Base-by-base conservation (phyloP, 2,888 invertebrate species). In the Xanthorhoe designata region DNA sequence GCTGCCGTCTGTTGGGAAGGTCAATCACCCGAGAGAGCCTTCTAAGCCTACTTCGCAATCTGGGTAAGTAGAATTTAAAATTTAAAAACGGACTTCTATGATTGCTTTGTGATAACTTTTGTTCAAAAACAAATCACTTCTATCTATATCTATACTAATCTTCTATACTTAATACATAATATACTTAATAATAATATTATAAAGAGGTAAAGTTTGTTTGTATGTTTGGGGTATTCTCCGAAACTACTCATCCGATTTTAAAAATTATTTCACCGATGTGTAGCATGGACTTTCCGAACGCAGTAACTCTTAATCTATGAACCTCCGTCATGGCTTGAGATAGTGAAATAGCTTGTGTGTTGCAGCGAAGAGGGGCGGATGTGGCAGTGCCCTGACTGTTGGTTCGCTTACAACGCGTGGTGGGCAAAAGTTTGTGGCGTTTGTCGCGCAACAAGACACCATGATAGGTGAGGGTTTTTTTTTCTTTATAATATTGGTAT, bases 371-470 rank as follows among this genome's bases (percentile, higher is more conserved):
- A 89, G 64, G 86, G 83, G 10, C 90, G 97, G 75, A 96, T 97
- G 95, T 98, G 98, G 98, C 97, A 97, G 72, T 98, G 98, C 90
- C 94, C 95, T 66, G 96, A 97, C 87, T 98, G 98, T 89, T 97
- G 97, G 84, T 98, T 97, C 90, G 96, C 97, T 69, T 97, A 97
- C 88, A 96, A 98, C 91, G 96, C 96, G 71, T 94, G 97, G 82
- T 96, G 96, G 95, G 96, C 96, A 71, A 95, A 96, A 55, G 94
- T 94, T 75, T 98, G 98, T 87, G 97, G 97, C 89, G 97, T 97
- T 76, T 98, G 98, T 83, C 96, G 96, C 78, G 95, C 96, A 35
- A 88, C 96, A 94, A 66, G 96, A 90, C 95, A 97, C 18, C 96
- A 96, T 1, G 77, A 85, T 13, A 78, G 83, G 73, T 72, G 60